Base-by-base conservation (phyloP, 2,113 vertebrate species). In the Chaetura pelagica region DNA sequence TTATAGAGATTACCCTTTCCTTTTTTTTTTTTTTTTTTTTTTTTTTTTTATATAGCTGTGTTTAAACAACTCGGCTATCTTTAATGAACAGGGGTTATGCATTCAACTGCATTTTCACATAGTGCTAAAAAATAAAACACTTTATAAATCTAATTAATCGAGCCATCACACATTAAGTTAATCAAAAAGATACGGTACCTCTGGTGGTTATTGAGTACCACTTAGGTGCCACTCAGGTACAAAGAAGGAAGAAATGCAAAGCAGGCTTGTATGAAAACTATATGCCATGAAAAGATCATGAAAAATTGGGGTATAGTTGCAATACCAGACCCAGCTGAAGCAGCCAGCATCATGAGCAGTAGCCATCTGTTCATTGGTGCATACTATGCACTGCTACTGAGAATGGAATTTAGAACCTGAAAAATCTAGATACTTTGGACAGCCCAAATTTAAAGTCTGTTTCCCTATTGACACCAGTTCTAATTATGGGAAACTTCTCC, bases 371-470 rank as follows among this genome's bases (percentile, higher is more conserved):
- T 54, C 26, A 17, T 18, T 2, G 3, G 10, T 71, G 34, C 40
- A 9, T 48, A 73, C 0, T 2, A 1, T 57, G 15, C 8, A 71
- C 38, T 1, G 0, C 76, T 52, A 15, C 35, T 67, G 12, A 68
- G 27, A 40, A 14, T 2, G 24, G 66, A 76, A 64, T 7, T 57
- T 40, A 7, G 13, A 10, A 69, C 22, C 59, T 83, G 32, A 72
- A 82, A 89, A 83, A 46, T 69, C n/a, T 62, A 27, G 42, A 15
- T 67, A 12, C n/a, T 74, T 55, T 64, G n/a, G 21, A 49, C 2
- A 8, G 15, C 7, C 32, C 29, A 58, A 79, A 73, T 58, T 30
- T 69, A 52, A 42, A 40, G 23, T 18, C 20, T 74, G 8, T 34
- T 87, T 75, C 27, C 16, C 10, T 58, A 1, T 3, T 87, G 29